A percentile compares a stretch with the other conserved stretches of the same genome.
Conservation (phyloP, 2,888 invertebrate species). For the Ganaspis brasiliensis region DNA sequence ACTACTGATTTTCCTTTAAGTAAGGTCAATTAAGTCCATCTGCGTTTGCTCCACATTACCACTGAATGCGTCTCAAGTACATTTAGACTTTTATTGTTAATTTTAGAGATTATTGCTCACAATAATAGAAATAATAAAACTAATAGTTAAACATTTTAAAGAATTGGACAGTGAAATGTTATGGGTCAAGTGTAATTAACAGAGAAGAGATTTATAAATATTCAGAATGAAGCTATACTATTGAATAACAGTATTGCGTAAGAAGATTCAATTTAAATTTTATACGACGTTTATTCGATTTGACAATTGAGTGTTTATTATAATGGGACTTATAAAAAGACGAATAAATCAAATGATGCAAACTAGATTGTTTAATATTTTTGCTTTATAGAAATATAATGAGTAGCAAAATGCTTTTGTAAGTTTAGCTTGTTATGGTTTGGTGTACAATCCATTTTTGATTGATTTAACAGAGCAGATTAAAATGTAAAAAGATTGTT, state of each 20-base stretch:
- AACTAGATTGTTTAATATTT: not conserved
- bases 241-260: slow-evolving; percentile 15
- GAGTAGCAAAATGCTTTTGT: too few species aligned
- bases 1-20: slow-evolving; percentile 60
- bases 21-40: slow-evolving; percentile 70
- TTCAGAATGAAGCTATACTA: not conserved
- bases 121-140: too few species aligned
- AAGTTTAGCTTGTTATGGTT: too few species aligned
- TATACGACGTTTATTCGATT: slow-evolving; percentile 8
- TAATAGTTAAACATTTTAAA: not conserved
- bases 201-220: not conserved
- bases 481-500: too few species aligned
- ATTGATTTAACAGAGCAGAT: too few species aligned
- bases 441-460: too few species aligned
- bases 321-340: not conserved
- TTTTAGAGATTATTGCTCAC: not conserved
- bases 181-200: not conserved
- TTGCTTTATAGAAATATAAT: not conserved
- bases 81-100: not conserved
- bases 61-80: not conserved
- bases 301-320: slow-evolving; percentile 5
- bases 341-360: not conserved
- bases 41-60: slow-evolving; percentile 51
- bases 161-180: not conserved
- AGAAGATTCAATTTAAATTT: not conserved